A percentile compares a stretch with the other conserved stretches of the same genome.
phyloP scores from a whole-genome alignment of 2,797 vertebrate species.

The Gephyroberyx darwinii region DNA sequence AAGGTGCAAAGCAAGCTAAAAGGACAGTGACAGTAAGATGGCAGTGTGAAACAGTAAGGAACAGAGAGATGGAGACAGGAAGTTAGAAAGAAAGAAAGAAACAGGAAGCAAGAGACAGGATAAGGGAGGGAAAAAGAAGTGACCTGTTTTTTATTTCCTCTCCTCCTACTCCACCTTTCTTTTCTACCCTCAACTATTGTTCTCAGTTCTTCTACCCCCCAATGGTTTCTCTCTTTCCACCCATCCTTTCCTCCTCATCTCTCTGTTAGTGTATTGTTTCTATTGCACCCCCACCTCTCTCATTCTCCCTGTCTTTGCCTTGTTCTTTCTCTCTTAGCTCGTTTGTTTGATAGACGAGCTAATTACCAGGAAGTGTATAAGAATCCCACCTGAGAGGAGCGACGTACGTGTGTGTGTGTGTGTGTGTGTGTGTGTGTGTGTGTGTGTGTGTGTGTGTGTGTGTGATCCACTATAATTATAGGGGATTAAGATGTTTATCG shows the following conservation, averaged over 20 bases:
- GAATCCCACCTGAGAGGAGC: constrained; percentile 67
- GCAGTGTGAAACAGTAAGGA: constrained; percentile 22
- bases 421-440: constrained; percentile 36
- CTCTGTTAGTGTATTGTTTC: not conserved
- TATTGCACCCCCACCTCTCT: not conserved
- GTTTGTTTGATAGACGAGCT: constrained; percentile 67
- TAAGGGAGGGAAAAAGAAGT: constrained; percentile 1
- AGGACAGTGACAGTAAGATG: constrained; percentile 26
- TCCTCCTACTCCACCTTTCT: constrained; percentile 14
- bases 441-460: constrained; percentile 25
- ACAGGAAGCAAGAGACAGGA: too few species aligned
- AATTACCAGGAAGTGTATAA: constrained; percentile 64
- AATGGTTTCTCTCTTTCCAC: not conserved
- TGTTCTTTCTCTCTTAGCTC: constrained; percentile 35
- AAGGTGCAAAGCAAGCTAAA: constrained; percentile 47
- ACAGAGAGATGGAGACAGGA: constrained; percentile 8
- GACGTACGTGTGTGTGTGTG: constrained; percentile 25
- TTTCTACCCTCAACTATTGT: constrained; percentile 16
- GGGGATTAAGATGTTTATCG: constrained; percentile 76
- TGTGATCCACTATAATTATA: constrained; percentile 68
- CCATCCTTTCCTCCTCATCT: not conserved
- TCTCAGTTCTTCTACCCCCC: constrained; percentile 2
- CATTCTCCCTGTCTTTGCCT: constrained; percentile 31
- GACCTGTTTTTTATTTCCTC: constrained; percentile 19
- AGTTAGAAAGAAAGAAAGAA: constrained; percentile 4